Evolutionary conservation across 2,797 vertebrate species (phyloP).

Genomic region (Steatocranus sp.): DNA sequence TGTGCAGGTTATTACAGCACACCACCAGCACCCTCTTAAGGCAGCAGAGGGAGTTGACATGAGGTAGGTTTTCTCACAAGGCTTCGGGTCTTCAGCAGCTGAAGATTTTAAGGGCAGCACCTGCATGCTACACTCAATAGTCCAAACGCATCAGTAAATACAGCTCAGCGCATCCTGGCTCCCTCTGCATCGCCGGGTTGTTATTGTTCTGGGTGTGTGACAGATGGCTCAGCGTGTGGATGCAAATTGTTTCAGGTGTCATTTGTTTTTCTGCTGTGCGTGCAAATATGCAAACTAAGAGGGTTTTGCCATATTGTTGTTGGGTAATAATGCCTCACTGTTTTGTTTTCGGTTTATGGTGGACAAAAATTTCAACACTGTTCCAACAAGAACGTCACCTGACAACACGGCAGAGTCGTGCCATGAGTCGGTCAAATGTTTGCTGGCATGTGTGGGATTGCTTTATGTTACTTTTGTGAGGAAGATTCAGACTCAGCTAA

Average conservation of each 20-base stretch:
- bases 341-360: background rate
- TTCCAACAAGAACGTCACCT: background rate
- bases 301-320: background rate
- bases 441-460: background rate
- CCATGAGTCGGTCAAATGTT: background rate
- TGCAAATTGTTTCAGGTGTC: background rate
- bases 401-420: background rate
- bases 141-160: background rate
- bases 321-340: background rate
- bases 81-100: background rate
- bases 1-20: background rate
- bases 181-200: background rate
- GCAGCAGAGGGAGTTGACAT: background rate
- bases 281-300: background rate
- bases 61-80: background rate
- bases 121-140: background rate
- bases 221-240: slow-evolving; percentile 15
- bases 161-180: background rate
- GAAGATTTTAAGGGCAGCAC: background rate
- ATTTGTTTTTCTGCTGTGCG: background rate
- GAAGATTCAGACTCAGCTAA: background rate
- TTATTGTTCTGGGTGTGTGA: background rate
- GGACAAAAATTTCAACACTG: background rate
- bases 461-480: background rate
- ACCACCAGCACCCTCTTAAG: slow-evolving; percentile 22